A percentile compares a stretch with the other conserved stretches of the same genome.
Conservation (phyloP, 2,888 invertebrate species). For the Epinotia brunnichana region DNA sequence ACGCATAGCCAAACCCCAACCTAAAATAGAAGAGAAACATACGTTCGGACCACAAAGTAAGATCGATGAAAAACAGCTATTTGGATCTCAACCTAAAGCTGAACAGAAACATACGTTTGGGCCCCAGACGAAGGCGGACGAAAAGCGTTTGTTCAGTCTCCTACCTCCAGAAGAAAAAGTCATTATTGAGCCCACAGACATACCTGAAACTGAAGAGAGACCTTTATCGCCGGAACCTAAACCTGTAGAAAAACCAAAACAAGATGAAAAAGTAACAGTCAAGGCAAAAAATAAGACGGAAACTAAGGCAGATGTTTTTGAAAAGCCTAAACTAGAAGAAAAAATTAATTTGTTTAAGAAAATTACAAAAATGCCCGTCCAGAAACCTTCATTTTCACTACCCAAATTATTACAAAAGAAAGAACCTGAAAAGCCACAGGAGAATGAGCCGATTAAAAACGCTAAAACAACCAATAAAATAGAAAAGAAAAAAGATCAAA, state of each 20-base stretch:
- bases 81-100: slow-evolving; percentile 44
- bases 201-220: slow-evolving; percentile 47
- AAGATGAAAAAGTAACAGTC: slow-evolving; percentile 30
- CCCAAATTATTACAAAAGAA: slow-evolving; percentile 72
- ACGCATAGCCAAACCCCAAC: slow-evolving; percentile 46
- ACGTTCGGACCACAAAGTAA: slow-evolving; percentile 48
- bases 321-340: slow-evolving; percentile 68
- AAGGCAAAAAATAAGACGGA: slow-evolving; percentile 41
- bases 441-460: slow-evolving; percentile 48
- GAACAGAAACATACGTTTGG: slow-evolving; percentile 44
- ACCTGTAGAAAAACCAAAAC: slow-evolving; percentile 54
- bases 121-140: slow-evolving; percentile 25
- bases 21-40: slow-evolving; percentile 49
- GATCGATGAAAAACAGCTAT: slow-evolving; percentile 41
- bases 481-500: slow-evolving; percentile 65
- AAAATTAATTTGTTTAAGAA: slow-evolving; percentile 73
- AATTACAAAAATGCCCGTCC: slow-evolving; percentile 73
- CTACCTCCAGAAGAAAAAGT: slow-evolving; percentile 13
- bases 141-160: slow-evolving; percentile 38
- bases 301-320: slow-evolving; percentile 32
- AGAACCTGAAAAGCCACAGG: slow-evolving; percentile 59
- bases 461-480: slow-evolving; percentile 53
- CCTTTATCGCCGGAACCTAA: slow-evolving; percentile 50
- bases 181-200: slow-evolving; percentile 58
- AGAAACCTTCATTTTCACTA: slow-evolving; percentile 66